Base-by-base conservation (phyloP, 2,888 invertebrate genomes). In the Hemistola chrysoprasaria region DNA sequence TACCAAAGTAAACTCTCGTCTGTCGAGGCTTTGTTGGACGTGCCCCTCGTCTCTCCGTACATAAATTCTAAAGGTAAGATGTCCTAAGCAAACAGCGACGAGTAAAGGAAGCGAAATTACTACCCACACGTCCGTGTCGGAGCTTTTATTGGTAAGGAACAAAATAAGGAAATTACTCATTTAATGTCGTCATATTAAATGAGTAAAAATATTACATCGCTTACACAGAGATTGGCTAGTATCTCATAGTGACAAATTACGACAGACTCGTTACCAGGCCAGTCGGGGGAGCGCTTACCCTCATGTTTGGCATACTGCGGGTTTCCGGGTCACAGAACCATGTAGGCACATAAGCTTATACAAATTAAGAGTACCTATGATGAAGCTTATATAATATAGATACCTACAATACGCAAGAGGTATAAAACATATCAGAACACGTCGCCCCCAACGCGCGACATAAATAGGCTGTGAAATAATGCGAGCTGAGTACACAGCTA, bases 401-500 rank as follows among this genome's bases (percentile, higher is more conserved):
- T 26, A 34, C 30, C 6, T 25, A 30, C 10, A 8, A 22, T 25
- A 20, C 8, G 11, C 23, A 32, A 21, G 16, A 11, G 11, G 41
- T 22, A 34, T 34, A 46, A 40, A 42, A 46, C 40, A 30, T 39
- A 46, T 40, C 20, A 26, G 24, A 46, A 37, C 30, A 42, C 39
- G 46, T 52, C 42, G 38, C 26, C 35, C 36, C 26, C 42, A 41
- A 43, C 39, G 11, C 21, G 16, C 16, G 20, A 40, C 34, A 52
- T 54, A 58, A 60, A 62, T 58, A 61, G 50, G 53, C 59, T 50
- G 56, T 61, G 60, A 63, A 61, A 62, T 59, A 61, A 67, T 61
- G 54, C 42, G 53, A 60, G 54, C 56, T 48, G 59, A 56, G 55
- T 55, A 67, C 66, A 62, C 65, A 59, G 69, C 65, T 71, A 71